These are phyloP conservation scores for Chalcosyrphus nemorum DNA, from an alignment of 2,888 invertebrate species.

Conservation along the genomic window DNA sequence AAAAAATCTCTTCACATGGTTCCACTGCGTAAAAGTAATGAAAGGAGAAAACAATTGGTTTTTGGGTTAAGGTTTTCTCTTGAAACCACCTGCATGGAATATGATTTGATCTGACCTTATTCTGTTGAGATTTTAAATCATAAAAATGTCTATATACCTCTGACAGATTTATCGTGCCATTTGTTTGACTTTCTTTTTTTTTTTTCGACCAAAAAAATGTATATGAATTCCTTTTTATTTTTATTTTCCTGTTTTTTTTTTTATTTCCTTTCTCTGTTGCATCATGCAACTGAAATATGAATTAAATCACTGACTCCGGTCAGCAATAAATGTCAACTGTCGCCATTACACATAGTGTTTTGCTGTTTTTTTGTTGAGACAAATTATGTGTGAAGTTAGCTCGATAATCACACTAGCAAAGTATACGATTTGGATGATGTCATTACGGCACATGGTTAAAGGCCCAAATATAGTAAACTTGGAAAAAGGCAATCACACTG, in stretches of 20 bases:
- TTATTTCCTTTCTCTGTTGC: background rate
- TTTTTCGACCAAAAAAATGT: too few relatives aligned
- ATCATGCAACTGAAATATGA: constrained; percentile 1
- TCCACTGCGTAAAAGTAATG: constrained; percentile 41
- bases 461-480: constrained; percentile 43
- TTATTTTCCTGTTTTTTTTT: background rate
- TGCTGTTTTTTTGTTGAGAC: constrained; percentile 11
- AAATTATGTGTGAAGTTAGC: constrained; percentile 60
- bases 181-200: constrained; percentile 44
- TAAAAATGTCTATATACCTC: constrained; percentile 1
- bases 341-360: constrained; percentile 3
- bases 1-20: constrained; percentile 36
- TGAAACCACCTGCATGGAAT: constrained; percentile 55
- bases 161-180: constrained; percentile 37
- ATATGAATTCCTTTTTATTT: too few relatives aligned
- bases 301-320: constrained; percentile 29
- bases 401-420: constrained; percentile 47
- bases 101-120: constrained; percentile 61
- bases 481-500: constrained; percentile 11
- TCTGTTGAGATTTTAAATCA: constrained; percentile 1
- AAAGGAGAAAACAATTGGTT: constrained; percentile 54
- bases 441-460: constrained; percentile 44
- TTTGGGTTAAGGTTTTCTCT: constrained; percentile 59
- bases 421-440: constrained; percentile 47
- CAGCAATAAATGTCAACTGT: constrained; percentile 55